Evolutionary conservation across 2,113 vertebrate genomes (phyloP), one percentile per base, ranked within the genome.

Genomic region (Riparia riparia): DNA sequence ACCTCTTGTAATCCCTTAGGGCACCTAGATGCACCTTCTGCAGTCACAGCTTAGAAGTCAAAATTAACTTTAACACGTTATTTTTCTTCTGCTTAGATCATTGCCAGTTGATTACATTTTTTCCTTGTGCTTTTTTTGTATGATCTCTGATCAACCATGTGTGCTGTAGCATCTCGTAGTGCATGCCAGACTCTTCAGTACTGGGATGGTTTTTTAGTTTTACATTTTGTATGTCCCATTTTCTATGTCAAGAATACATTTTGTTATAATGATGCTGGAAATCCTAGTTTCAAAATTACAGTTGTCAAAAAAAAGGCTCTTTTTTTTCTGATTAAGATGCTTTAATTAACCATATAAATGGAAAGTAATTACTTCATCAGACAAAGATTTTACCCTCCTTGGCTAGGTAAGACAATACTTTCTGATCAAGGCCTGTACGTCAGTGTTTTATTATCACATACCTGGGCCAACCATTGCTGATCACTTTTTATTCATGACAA

Each of bases 241-340:
- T 80, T 77, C 29, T 45, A 14, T 83, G 54, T n/a, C 15, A 86
- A 64, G 50, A 69, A 37, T 50, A 9, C 4, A 58, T 70, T 92
- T 77, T 69, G 56, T 53, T 29, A 17, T 37, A 39, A 13, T 0
- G 0, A 11, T 58, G 9, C 5, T 66, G 53, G 20, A 77, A 68
- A 44, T 56, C 26, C 7, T 81, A 61, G 25, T 42, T 58, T 34
- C 12, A 41, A 87, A 63, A 12, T 72, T 14, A 32, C 13, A n/a
- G 21, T 22, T 80, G 14, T 63, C 13, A 65, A 87, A 70, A 91
- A 3, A 29, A 0, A 6, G 9, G 39, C 29, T 2, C 4, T 21
- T 6, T 31, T 83, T 24, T 76, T 72, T 81, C 56, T 74, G 14
- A 56, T 72, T 73, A 42, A 24, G 34, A 66, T 25, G 2, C 19